phyloP scores from a whole-genome alignment of 2,113 vertebrate species.

The Hyperopisus bebe region DNA sequence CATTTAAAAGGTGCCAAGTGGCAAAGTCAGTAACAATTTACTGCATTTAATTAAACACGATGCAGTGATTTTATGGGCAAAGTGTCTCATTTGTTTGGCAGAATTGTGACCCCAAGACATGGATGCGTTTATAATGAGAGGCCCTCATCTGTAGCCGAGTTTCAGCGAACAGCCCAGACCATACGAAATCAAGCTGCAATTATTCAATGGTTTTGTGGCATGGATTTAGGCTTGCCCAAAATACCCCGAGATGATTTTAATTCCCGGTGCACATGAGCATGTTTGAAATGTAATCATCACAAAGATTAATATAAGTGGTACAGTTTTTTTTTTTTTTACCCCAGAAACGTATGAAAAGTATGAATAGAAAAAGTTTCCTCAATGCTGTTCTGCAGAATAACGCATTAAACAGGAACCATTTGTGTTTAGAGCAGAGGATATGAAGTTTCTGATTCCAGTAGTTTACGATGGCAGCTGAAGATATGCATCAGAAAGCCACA shows the following conservation, averaged over 20 bases:
- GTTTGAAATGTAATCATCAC: constrained; percentile 11
- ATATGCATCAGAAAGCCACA: neutral
- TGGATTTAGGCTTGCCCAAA: neutral
- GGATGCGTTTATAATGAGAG: constrained; percentile 4
- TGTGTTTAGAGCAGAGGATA: neutral
- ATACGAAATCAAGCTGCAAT: constrained; percentile 16
- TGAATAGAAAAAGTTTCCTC: neutral
- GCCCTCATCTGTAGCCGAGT: neutral
- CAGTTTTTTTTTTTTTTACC: neutral
- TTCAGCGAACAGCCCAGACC: constrained; percentile 3
- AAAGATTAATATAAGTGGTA: constrained; percentile 12
- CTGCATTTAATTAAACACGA: neutral
- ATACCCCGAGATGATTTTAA: constrained; percentile 2
- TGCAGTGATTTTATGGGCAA: neutral
- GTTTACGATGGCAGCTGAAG: neutral
- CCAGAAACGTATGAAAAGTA: neutral
- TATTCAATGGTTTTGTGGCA: constrained; percentile 21
- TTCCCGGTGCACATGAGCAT: neutral
- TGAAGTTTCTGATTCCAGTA: neutral
- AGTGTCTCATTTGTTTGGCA: constrained; percentile 16
- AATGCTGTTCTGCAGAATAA: neutral
- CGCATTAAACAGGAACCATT: neutral
- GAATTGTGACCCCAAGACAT: neutral
- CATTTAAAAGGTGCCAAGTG: neutral
- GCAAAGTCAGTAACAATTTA: neutral